Conservation (phyloP, 2,888 invertebrate species). For the Hofmannophila pseudospretella region DNA sequence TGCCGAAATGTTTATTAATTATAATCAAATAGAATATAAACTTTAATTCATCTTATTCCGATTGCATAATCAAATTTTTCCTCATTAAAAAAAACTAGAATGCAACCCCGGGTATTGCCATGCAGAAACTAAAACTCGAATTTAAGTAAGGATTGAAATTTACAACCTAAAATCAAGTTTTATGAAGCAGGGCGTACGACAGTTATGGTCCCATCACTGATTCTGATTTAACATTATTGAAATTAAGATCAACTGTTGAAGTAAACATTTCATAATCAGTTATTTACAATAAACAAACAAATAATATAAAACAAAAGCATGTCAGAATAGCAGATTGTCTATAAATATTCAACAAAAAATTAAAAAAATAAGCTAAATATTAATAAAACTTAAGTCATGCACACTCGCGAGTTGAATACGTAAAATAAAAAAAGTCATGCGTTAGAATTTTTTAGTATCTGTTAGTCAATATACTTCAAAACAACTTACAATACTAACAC, state of each 20-base stretch:
- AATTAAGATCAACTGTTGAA: constrained; percentile 58
- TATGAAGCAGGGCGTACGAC: constrained; percentile 60
- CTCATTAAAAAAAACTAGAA: constrained; percentile 65
- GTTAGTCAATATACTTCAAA: constrained; percentile 74
- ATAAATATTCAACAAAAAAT: constrained; percentile 34
- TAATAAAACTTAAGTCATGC: constrained; percentile 53
- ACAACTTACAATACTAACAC: constrained; percentile 26
- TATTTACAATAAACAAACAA: constrained; percentile 31
- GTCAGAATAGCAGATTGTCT: constrained; percentile 55
- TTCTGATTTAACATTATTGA: constrained; percentile 8
- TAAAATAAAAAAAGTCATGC: constrained; percentile 65
- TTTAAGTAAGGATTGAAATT: constrained; percentile 40
- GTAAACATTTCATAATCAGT: constrained; percentile 59
- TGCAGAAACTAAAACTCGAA: constrained; percentile 71
- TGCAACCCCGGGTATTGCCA: constrained; percentile 72
- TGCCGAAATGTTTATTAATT: constrained; percentile 64
- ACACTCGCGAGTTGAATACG: constrained; percentile 67
- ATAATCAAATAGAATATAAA: constrained; percentile 46
- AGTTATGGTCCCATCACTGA: constrained; percentile 37
- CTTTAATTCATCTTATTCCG: constrained; percentile 36
- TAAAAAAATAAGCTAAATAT: constrained; percentile 31
- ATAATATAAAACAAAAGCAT: constrained; percentile 43
- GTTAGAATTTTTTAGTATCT: constrained; percentile 68
- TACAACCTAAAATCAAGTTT: constrained; percentile 69
- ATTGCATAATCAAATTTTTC: constrained; percentile 76